These are phyloP conservation scores for Cosmia pyralina DNA, from an alignment of 2,888 invertebrate genomes.

Conservation along the genomic window DNA sequence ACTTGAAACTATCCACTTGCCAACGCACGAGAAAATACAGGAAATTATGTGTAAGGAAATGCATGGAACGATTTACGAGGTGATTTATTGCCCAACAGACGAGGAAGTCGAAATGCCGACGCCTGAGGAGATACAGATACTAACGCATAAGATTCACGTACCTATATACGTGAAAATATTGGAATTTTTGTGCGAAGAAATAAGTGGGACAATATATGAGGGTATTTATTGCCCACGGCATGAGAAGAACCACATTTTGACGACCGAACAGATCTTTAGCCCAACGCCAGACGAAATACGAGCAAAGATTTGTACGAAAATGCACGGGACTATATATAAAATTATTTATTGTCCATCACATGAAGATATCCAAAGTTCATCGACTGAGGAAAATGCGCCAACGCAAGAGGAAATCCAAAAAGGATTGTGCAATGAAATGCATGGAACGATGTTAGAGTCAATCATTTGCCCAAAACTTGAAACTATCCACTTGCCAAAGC, in stretches of 20 bases:
- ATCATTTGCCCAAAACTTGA: slow-evolving; percentile 18
- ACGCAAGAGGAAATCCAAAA: slow-evolving; percentile 4
- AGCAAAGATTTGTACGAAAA: slow-evolving; percentile 10
- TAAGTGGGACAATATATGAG: slow-evolving; percentile 11
- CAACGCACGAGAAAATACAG: neutral
- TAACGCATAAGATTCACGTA: neutral
- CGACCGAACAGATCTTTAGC: neutral
- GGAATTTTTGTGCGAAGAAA: neutral
- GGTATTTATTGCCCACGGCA: neutral
- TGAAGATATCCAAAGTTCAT: neutral
- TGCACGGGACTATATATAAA: slow-evolving; percentile 13
- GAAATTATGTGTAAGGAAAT: slow-evolving; percentile 22
- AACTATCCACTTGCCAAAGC: slow-evolving; percentile 1
- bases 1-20: slow-evolving; percentile 4
- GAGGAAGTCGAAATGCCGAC: neutral
- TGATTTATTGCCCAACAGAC: slow-evolving; percentile 12
- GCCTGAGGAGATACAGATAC: neutral
- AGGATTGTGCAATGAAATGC: slow-evolving; percentile 16
- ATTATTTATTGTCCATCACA: slow-evolving; percentile 2
- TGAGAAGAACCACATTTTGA: neutral
- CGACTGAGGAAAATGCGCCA: neutral
- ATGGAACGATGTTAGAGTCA: slow-evolving; percentile 17
- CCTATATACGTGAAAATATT: slow-evolving; percentile 14
- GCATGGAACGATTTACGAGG: slow-evolving; percentile 18
- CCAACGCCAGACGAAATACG: slow-evolving; percentile 1